Percentiles rank a stretch among this genome's conserved stretches.
phyloP scores from a whole-genome alignment of 37 sponge, comb jelly and placozoan species.

The Ianthella basta region DNA sequence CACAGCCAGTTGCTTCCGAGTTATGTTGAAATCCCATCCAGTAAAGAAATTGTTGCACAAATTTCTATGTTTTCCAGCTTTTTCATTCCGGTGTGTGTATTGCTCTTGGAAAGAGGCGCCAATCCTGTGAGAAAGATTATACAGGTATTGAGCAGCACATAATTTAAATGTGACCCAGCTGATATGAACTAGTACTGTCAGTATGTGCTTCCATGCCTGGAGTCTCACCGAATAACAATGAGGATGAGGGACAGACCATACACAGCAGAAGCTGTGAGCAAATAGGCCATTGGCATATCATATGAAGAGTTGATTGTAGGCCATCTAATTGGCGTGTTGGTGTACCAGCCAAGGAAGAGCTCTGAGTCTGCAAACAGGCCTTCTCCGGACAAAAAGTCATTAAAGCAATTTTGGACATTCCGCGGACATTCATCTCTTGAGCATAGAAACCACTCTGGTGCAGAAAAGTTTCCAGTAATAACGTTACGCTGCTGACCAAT shows the following conservation, averaged over 20 bases:
- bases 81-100: not conserved
- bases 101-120: constrained; percentile 11
- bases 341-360: constrained; percentile 35
- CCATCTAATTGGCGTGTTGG: not conserved
- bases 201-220: no score
- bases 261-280: not conserved
- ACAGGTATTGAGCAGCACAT: no score
- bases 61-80: constrained; percentile 5
- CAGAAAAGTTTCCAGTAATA: no score
- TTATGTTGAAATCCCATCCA: constrained; percentile 28
- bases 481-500: no score
- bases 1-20: no score
- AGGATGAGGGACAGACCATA: constrained; percentile 7
- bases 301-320: not conserved
- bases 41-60: constrained; percentile 12
- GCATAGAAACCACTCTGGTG: no score
- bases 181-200: no score
- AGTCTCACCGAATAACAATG: not conserved
- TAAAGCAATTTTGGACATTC: not conserved
- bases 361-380: constrained; percentile 17
- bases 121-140: not conserved
- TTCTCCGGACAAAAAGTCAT: constrained; percentile 12
- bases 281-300: constrained; percentile 22
- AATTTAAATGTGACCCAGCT: no score
- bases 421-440: not conserved